A percentile compares a stretch with the other conserved stretches of the same genome.
Conservation (phyloP, 2,888 invertebrate genomes). For the Nomada ruficornis region DNA sequence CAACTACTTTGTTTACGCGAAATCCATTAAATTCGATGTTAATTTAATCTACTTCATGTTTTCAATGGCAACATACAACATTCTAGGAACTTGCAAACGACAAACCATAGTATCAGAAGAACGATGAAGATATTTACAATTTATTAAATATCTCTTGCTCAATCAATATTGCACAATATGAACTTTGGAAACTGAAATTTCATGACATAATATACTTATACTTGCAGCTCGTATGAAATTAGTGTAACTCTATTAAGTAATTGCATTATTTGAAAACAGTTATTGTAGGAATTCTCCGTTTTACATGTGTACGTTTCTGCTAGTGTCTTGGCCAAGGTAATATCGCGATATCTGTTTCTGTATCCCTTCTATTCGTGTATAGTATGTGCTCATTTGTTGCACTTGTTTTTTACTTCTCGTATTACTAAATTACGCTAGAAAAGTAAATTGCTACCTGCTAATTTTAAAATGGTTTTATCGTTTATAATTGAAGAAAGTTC, state of each 20-base stretch:
- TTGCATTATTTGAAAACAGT: no score
- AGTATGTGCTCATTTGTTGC: neutral
- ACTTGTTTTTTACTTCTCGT: slow-evolving; percentile 2
- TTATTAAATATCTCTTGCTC: neutral
- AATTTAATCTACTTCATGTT: no score
- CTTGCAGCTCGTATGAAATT: no score
- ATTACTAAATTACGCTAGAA: slow-evolving; percentile 1
- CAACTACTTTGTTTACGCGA: no score
- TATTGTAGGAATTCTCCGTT: neutral
- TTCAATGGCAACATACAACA: no score
- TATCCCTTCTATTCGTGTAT: neutral
- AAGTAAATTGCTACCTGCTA: neutral
- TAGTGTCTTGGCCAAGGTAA: neutral
- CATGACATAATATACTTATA: no score
- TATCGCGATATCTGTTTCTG: neutral
- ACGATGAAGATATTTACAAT: neutral
- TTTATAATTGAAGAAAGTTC: neutral
- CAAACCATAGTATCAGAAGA: no score
- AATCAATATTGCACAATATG: neutral
- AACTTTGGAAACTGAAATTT: no score
- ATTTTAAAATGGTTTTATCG: neutral
- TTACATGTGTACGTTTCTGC: neutral
- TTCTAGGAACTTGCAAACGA: no score
- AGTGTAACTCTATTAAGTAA: no score
- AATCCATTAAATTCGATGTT: no score